These are phyloP conservation scores for Cataglyphis livida DNA, from an alignment of 2,888 invertebrate species.

Conservation along the genomic window DNA sequence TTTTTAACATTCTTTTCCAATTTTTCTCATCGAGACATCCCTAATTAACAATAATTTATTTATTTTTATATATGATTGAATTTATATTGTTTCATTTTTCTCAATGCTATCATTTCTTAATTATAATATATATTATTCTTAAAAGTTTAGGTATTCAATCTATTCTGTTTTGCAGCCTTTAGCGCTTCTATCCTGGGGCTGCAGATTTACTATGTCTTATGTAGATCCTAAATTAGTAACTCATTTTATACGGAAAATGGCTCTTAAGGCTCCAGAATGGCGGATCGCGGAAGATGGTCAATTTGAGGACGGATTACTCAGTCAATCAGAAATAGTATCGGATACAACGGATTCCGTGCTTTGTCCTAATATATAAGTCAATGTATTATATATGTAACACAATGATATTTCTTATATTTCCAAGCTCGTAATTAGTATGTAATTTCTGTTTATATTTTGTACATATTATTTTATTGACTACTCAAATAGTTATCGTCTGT, in stretches of 20 bases:
- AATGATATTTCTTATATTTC: background rate
- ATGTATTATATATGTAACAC: background rate
- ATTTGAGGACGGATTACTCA: constrained; percentile 86
- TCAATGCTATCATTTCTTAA: background rate
- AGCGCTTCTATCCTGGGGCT: constrained; percentile 92
- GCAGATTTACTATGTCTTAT: constrained; percentile 90
- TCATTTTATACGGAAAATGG: constrained; percentile 89
- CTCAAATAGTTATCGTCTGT: background rate
- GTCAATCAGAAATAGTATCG: constrained; percentile 85
- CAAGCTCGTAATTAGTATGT: background rate
- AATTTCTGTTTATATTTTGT: constrained; percentile 32
- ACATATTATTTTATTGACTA: constrained; percentile 27
- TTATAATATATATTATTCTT: background rate
- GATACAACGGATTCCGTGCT: constrained; percentile 85
- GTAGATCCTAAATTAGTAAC: constrained; percentile 87
- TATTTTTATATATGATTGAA: background rate
- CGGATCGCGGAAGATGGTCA: constrained; percentile 85
- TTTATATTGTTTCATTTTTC: background rate
- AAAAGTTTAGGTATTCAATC: background rate
- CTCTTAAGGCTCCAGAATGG: constrained; percentile 88
- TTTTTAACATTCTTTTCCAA: constrained; percentile 12
- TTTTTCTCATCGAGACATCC: background rate
- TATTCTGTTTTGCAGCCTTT: constrained; percentile 88
- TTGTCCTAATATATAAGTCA: constrained; percentile 82
- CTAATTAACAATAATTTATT: background rate